Conservation (phyloP, 1,140 invertebrate genomes). For the Rhagoletis zephyria region DNA sequence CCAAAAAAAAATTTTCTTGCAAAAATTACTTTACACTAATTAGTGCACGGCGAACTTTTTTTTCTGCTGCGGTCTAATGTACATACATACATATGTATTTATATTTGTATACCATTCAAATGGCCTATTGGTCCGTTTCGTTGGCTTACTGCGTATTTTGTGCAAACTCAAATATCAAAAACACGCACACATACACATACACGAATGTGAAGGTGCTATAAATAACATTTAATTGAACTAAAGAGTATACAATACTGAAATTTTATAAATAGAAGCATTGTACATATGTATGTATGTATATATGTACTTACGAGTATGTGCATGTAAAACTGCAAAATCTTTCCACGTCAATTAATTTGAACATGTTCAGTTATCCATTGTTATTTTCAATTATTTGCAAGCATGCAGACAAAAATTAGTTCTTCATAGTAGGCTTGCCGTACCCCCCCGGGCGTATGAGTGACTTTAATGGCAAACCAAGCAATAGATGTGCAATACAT, state of each 20-base stretch:
- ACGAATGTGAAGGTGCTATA: neutral
- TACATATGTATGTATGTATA: neutral
- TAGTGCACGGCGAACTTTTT: too few species aligned
- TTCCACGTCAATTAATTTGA: slow-evolving; percentile 47
- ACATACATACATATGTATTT: too few species aligned
- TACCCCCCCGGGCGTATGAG: neutral
- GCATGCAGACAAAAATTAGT: slow-evolving; percentile 31
- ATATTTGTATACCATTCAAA: too few species aligned
- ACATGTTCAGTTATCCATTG: slow-evolving; percentile 40
- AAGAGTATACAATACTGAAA: neutral
- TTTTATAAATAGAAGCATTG: neutral
- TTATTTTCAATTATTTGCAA: slow-evolving; percentile 41
- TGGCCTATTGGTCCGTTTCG: neutral
- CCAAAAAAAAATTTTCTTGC: too few species aligned
- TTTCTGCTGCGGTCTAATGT: too few species aligned
- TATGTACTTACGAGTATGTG: neutral
- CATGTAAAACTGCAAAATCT: neutral
- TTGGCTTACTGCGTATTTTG: slow-evolving; percentile 4
- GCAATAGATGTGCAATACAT: neutral
- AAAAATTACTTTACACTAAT: too few species aligned
- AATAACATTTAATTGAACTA: neutral
- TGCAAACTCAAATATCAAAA: neutral
- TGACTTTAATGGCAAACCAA: slow-evolving; percentile 7
- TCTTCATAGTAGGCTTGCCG: neutral
- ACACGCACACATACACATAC: neutral